Evolutionary conservation across 1,140 invertebrate species (phyloP).

Genomic region (Hycleus cichorii): DNA sequence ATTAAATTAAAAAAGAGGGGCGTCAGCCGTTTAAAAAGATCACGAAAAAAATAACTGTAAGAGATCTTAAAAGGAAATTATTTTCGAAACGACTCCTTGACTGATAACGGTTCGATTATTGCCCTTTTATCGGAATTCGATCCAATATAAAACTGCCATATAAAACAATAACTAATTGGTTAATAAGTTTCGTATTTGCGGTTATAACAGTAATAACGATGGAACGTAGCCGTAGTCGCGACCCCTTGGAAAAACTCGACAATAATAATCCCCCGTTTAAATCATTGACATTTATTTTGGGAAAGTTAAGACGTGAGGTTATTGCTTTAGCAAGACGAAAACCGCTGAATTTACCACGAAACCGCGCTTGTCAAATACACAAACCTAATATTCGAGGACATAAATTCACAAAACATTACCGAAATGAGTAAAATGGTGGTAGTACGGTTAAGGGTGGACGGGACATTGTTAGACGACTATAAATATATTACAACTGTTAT

Average conservation of each 20-base stretch:
- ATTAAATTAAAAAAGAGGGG: conserved; percentile 34
- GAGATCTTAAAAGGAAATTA: no score
- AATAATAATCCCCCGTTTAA: conserved; percentile 23
- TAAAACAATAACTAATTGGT: neutral
- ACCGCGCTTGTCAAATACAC: conserved; percentile 27
- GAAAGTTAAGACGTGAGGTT: conserved; percentile 19
- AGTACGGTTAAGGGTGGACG: neutral
- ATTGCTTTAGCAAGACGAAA: conserved; percentile 14
- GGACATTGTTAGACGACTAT: conserved; percentile 22
- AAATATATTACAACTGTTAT: conserved; percentile 26
- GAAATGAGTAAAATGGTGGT: conserved; percentile 34
- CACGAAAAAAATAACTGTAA: no score
- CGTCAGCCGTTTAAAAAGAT: conserved; percentile 23
- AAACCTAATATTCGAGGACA: conserved; percentile 38
- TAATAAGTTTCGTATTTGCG: conserved; percentile 1
- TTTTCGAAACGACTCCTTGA: no score
- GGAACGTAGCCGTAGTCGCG: conserved; percentile 1
- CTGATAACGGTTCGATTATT: no score
- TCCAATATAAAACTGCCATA: no score
- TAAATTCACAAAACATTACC: conserved; percentile 38
- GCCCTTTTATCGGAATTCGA: no score
- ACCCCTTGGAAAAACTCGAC: neutral
- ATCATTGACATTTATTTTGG: conserved; percentile 28
- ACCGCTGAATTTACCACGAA: conserved; percentile 24
- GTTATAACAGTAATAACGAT: conserved; percentile 2